Evolutionary conservation across 2,888 invertebrate genomes (phyloP), one percentile per base, ranked within the genome.

Genomic region (Tetrapedia diversipes): DNA sequence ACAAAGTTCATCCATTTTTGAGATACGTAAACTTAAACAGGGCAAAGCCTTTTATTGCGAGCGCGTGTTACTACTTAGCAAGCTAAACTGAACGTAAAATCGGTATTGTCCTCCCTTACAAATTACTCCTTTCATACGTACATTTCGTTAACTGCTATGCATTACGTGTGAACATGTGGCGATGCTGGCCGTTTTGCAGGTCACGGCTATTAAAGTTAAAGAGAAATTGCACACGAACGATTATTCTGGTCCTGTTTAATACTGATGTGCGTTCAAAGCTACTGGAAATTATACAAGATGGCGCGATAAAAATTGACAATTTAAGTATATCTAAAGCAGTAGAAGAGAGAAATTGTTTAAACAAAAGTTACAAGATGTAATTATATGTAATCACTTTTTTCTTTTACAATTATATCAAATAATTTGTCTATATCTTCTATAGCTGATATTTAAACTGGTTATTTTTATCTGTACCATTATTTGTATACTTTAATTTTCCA

Each of bases 21-120:
- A 81, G 41, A 73, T 16, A 27, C 14, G 22, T n/a, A 47, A n/a
- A 29, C n/a, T 16, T 1, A 41, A 16, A n/a, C 41, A 32, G 49
- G 14, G 53, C 75, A 78, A 82, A 81, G 82, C 77, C 61, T 80
- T 69, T 16, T 74, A 43, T 57, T 54, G 73, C 77, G 60, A 61
- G 49, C 71, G 65, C 66, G 72, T 77, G 75, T 41, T 65, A 77
- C 77, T 63, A 77, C 68, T 82, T 85, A 86, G 74, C 61, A 67
- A 75, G 79, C 81, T 86, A 87, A 83, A 77, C 65, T 22, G 77
- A 89, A 89, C 76, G 68, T 67, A 86, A 84, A 86, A 89, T 84
- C 86, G 68, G 88, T 91, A 91, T 91, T 91, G 90, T 90, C 90
- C 83, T 88, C 86, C 81, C 84, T 90, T 88, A 86, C 71, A 85